Evolutionary conservation across 2,797 vertebrate genomes (phyloP), one percentile per base, ranked within the genome.

Genomic region (Protosalanx chinensis): DNA sequence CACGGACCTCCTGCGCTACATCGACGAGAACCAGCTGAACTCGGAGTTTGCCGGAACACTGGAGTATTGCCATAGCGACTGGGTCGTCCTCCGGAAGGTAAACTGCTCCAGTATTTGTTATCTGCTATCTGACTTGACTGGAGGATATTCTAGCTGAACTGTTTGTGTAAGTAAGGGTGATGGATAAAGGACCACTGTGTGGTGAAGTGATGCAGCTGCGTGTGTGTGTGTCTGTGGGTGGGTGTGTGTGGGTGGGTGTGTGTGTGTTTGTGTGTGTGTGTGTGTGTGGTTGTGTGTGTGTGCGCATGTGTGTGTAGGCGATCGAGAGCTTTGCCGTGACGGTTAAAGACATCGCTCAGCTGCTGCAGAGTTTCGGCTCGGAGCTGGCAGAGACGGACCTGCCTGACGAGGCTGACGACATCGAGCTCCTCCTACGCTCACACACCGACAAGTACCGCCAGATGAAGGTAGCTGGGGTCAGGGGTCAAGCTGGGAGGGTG

Each of bases 321-420:
- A 98, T 98, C 20, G 97, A 98, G 93, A 96, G 93, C 6, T 98
- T 99, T 90, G 97, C 97, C 0, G 92, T 99, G 68, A 96, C 94
- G 0, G 97, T 99, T 82, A 99, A 99, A 86, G 96, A 98, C 58
- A 96, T 96, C 1, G 97, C 97, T 0, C 97, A 98, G 92, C 89
- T 96, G 88, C 84, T 99, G 80, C 97, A 99, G 71, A 84, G 91
- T n/a, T 99, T 99, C 12, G 97, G 97, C 53, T 95, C 93, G 0
- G 97, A 98, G 81, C 81, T 99, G 76, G 95, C 97, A 0, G 97
- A 99, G 78, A 90, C 90, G 0, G 96, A 98, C 64, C 91, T 99
- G 29, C 96, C 96, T 0, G 92, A 95, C 0, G 95, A 99, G 75
- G 91, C 94, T 1, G 91, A 87, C 18, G 91, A 92, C 16, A 95